Evolutionary conservation across 2,888 invertebrate genomes (phyloP).

Genomic region (Trypoxylon attenuatum): DNA sequence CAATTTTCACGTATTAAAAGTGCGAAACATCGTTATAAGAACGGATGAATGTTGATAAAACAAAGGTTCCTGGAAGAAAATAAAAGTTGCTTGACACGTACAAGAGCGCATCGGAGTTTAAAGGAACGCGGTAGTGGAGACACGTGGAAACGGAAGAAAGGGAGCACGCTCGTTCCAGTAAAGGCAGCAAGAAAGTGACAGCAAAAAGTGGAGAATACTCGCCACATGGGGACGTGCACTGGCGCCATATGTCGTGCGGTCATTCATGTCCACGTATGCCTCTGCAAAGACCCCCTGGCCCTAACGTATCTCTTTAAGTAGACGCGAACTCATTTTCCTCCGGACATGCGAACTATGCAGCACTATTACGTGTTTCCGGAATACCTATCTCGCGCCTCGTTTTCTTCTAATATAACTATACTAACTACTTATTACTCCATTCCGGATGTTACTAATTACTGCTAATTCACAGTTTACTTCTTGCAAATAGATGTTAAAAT

Average conservation of each 20-base stretch:
- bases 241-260: slow-evolving; percentile 50
- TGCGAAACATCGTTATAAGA: too few species aligned
- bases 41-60: too few species aligned
- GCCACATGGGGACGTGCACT: slow-evolving; percentile 36
- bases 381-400: too few species aligned
- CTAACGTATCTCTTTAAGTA: slow-evolving; percentile 1
- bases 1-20: too few species aligned
- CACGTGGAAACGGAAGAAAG: background rate
- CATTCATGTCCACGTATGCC: slow-evolving; percentile 55
- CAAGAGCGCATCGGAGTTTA: too few species aligned
- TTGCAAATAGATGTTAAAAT: too few species aligned
- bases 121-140: background rate
- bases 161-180: slow-evolving; percentile 5
- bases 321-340: slow-evolving; percentile 1
- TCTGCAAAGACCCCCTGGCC: slow-evolving; percentile 24
- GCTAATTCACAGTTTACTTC: too few species aligned
- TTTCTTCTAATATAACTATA: too few species aligned
- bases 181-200: background rate
- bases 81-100: background rate
- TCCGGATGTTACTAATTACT: too few species aligned
- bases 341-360: slow-evolving; percentile 5
- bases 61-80: too few species aligned
- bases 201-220: slow-evolving; percentile 20
- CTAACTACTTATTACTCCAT: too few species aligned
- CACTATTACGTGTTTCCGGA: slow-evolving; percentile 11